These are phyloP conservation scores for Sphenopsis melanotis DNA, from an alignment of 2,797 vertebrate genomes.

Conservation along the genomic window DNA sequence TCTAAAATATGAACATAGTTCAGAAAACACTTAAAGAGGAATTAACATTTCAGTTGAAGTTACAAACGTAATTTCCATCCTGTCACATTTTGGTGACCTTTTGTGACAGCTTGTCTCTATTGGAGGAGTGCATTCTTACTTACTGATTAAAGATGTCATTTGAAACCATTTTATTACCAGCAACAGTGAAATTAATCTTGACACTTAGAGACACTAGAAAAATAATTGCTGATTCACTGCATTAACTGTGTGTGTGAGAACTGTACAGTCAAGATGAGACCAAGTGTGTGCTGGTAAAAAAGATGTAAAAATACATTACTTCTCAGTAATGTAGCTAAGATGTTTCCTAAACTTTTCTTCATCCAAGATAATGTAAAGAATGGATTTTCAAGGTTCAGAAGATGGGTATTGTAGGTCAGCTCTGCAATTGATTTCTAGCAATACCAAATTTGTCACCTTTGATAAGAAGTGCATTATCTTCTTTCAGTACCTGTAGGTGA, in stretches of 20 bases:
- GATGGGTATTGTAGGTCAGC: neutral
- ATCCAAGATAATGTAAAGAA: neutral
- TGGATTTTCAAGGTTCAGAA: neutral
- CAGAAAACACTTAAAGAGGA: conserved; percentile 77
- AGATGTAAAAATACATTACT: conserved; percentile 16
- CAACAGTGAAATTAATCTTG: conserved; percentile 87
- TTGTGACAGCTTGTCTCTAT: conserved; percentile 88
- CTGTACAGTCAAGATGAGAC: conserved; percentile 49
- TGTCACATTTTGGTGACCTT: conserved; percentile 88
- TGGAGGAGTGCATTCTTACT: conserved; percentile 81
- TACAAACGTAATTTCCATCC: conserved; percentile 85
- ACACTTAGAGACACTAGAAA: conserved; percentile 83
- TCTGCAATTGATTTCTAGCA: neutral
- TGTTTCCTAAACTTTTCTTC: neutral
- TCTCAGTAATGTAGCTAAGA: neutral
- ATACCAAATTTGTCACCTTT: neutral
- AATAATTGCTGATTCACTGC: conserved; percentile 90
- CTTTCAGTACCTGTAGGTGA: neutral
- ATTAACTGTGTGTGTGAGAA: conserved; percentile 68
- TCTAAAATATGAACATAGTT: conserved; percentile 68
- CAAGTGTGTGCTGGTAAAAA: conserved; percentile 42
- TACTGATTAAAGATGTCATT: conserved; percentile 90
- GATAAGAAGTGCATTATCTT: neutral
- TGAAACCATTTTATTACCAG: conserved; percentile 91
- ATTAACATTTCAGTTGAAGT: conserved; percentile 89